These are phyloP conservation scores for Mormyrus proboscirostris DNA, from an alignment of 2,797 vertebrate species.

Conservation along the genomic window DNA sequence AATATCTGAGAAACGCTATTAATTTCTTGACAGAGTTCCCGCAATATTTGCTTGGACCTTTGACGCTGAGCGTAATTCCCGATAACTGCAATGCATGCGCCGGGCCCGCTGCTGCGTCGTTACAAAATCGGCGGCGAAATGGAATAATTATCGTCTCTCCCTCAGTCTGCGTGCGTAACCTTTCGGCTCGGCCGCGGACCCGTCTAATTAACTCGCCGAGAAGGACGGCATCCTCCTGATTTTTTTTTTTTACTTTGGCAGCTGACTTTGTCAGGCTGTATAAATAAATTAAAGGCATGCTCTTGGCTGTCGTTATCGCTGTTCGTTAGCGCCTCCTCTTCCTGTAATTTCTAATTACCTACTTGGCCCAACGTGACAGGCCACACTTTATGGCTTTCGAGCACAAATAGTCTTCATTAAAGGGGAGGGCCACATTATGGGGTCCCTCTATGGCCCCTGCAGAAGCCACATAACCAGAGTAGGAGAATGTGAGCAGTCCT, in stretches of 20 bases:
- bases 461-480: constrained; percentile 38
- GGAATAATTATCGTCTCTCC: constrained; percentile 34
- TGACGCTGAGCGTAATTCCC: constrained; percentile 50
- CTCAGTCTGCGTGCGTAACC: constrained; percentile 39
- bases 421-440: constrained; percentile 15
- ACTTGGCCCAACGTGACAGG: not conserved
- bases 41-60: constrained; percentile 30
- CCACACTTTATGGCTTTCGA: constrained; percentile 4
- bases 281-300: constrained; percentile 54
- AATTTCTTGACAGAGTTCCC: not conserved
- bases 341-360: constrained; percentile 39
- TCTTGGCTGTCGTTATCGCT: constrained; percentile 50
- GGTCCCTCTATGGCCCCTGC: not conserved
- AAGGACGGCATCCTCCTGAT: constrained; percentile 32
- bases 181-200: constrained; percentile 47
- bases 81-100: constrained; percentile 49
- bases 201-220: constrained; percentile 49
- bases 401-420: not conserved
- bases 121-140: constrained; percentile 34
- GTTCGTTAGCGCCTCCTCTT: constrained; percentile 46
- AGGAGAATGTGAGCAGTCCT: constrained; percentile 35
- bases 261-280: constrained; percentile 35
- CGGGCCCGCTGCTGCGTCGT: constrained; percentile 29
- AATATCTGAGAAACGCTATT: not conserved
- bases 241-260: constrained; percentile 32